Evolutionary conservation across 2,113 vertebrate genomes (phyloP).

Genomic region (Columba livia): DNA sequence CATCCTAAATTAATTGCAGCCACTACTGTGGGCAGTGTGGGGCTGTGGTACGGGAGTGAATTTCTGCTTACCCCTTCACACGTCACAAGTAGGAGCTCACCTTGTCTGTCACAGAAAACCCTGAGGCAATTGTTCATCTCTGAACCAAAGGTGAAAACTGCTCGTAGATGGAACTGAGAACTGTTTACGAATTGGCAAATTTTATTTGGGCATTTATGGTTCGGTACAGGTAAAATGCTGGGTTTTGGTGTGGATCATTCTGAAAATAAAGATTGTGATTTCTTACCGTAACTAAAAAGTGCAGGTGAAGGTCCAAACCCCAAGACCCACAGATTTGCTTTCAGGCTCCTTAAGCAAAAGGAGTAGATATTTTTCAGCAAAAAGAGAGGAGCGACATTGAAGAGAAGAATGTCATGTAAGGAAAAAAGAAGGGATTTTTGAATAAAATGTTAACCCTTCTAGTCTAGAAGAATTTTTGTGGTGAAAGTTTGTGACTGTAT

Average conservation of each 20-base stretch:
- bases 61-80: not conserved
- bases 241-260: not conserved
- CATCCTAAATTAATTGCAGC: conserved; percentile 51
- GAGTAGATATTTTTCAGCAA: not conserved
- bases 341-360: not conserved
- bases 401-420: not conserved
- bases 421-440: not conserved
- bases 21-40: not conserved
- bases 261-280: not conserved
- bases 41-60: not conserved
- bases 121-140: not conserved
- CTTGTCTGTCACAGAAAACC: not conserved
- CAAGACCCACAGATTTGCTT: not conserved
- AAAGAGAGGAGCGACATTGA: not conserved
- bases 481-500: not conserved
- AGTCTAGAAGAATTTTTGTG: not conserved
- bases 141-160: not conserved
- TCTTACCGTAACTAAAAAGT: not conserved
- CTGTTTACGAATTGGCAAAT: not conserved
- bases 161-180: not conserved
- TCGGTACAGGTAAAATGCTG: not conserved
- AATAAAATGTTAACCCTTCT: not conserved
- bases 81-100: not conserved
- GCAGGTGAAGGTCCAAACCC: not conserved
- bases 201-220: not conserved